These are phyloP conservation scores for Holotrichia oblita DNA, from an alignment of 1,140 invertebrate species.

Conservation along the genomic window DNA sequence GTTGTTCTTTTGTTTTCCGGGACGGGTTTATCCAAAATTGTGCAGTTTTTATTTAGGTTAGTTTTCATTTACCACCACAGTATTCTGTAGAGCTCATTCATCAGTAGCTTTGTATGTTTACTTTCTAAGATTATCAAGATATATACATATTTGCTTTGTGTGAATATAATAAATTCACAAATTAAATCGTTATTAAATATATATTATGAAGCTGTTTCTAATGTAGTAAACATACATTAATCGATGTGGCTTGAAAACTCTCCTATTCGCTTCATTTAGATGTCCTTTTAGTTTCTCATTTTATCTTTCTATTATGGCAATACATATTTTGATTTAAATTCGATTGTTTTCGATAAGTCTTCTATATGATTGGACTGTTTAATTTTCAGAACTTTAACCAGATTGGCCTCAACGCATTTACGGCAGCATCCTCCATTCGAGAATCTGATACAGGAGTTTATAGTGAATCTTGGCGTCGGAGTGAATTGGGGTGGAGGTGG, in stretches of 20 bases:
- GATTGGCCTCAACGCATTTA: conserved; percentile 54
- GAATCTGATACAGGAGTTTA: conserved; percentile 68
- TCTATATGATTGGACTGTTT: background rate
- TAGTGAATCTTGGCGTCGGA: conserved; percentile 65
- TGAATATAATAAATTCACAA: background rate
- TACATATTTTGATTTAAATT: background rate
- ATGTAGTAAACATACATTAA: background rate
- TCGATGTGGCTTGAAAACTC: conserved; percentile 11
- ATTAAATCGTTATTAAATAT: too few species aligned
- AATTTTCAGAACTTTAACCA: conserved; percentile 50
- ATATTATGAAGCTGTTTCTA: too few species aligned
- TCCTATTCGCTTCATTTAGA: background rate
- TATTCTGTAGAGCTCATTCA: background rate
- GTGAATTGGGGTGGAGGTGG: conserved; percentile 58
- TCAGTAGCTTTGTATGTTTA: background rate
- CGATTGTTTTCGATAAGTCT: background rate
- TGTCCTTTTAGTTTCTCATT: background rate
- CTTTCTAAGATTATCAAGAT: background rate
- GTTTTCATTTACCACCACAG: background rate
- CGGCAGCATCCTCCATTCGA: conserved; percentile 61
- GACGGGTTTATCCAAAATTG: conserved; percentile 25
- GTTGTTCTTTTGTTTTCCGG: conserved; percentile 1
- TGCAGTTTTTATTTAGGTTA: conserved; percentile 25
- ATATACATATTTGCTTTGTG: too few species aligned
- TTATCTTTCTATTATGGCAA: background rate